Base-by-base conservation (phyloP, 2,888 invertebrate genomes). In the Euclidia mi region DNA sequence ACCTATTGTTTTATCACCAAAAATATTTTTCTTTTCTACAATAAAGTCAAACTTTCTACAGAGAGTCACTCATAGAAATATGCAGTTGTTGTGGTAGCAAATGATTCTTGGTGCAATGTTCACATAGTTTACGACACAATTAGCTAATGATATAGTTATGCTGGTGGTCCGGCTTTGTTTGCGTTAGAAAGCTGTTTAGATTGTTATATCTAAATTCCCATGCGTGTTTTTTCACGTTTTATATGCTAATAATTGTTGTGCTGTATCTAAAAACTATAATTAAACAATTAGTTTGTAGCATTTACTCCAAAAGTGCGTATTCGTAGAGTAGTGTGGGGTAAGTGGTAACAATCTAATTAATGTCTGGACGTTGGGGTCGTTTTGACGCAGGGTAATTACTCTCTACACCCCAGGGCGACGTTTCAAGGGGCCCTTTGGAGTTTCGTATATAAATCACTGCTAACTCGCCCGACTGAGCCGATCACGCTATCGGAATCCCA, bases 381-480 rank as follows among this genome's bases (percentile, higher is more conserved):
- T 76, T 64, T 76, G 79, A 78, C 70, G 78, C 72, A 72, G 78
- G 83, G 80, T 78, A 79, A 79, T 88, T 88, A 89, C 87, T 84
- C 81, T 82, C 81, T 82, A 66, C 76, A 81, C 86, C 89, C 82
- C 79, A 73, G 75, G 84, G 83, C 76, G 75, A 76, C 70, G 69
- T 65, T 81, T 76, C 70, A 77, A 76, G 77, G 81, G 81, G 71
- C 74, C 74, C 65, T 73, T 56, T 70, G 67, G 78, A 72, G 76
- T 69, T 71, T 64, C 62, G 66, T 73, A 70, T 69, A 89, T 92
- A 91, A 90, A 92, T 92, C 88, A 90, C 73, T 78, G 79, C 74
- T 88, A 89, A 89, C 77, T 76, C 65, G 71, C 73, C 78, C 79
- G 75, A 74, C 78, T 79, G 74, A 74, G 66, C 72, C 67, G 76